Conservation (phyloP, 1,140 invertebrate genomes). For the Ceratina japonica region DNA sequence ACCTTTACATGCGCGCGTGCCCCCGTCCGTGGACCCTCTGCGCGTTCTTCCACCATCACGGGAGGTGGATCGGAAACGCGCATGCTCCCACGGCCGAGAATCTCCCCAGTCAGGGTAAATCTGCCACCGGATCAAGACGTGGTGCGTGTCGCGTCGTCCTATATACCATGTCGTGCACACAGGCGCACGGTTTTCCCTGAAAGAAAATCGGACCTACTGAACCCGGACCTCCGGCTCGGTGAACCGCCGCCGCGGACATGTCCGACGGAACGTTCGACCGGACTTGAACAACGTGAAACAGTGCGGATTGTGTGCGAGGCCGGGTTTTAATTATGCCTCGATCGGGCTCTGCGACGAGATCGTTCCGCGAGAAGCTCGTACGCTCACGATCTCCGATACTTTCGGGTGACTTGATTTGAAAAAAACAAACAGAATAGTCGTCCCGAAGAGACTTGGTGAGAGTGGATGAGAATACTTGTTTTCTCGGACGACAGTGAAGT, state of each 20-base stretch:
- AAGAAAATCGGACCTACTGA: neutral
- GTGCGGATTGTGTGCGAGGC: neutral
- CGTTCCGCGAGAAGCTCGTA: no score
- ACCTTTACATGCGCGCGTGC: constrained; percentile 40
- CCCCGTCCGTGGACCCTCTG: constrained; percentile 56
- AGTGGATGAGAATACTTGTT: no score
- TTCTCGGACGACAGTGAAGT: no score
- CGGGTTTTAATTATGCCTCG: neutral
- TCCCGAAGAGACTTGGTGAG: no score
- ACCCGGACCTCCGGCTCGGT: no score
- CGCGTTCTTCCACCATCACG: constrained; percentile 62
- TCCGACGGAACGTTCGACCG: neutral
- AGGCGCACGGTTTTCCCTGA: constrained; percentile 35
- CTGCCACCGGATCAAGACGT: constrained; percentile 77
- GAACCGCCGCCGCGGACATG: neutral
- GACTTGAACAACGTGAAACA: neutral
- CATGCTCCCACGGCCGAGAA: constrained; percentile 76
- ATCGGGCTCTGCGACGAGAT: no score
- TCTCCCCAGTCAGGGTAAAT: constrained; percentile 78
- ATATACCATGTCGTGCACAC: constrained; percentile 64
- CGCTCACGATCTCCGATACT: no score
- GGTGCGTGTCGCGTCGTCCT: constrained; percentile 62
- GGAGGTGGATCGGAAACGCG: constrained; percentile 72
- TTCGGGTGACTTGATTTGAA: no score
- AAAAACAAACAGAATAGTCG: no score